A percentile compares a stretch with the other conserved stretches of the same genome.
These are phyloP conservation scores for Smittia aterrima DNA, from an alignment of 2,888 invertebrate genomes.

Conservation along the genomic window DNA sequence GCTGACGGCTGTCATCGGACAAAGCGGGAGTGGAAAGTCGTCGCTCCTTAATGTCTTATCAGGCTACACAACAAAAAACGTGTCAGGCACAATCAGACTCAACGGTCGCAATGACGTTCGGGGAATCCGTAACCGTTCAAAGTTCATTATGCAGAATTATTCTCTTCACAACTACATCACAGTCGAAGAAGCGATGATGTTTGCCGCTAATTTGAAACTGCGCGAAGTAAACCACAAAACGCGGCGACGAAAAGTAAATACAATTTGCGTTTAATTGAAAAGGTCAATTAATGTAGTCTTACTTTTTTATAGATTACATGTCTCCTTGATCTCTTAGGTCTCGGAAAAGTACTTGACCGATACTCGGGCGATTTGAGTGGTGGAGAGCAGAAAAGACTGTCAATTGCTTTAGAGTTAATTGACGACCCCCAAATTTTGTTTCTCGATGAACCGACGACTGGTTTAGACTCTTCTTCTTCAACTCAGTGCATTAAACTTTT, in stretches of 20 bases:
- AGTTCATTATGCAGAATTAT: constrained; percentile 89
- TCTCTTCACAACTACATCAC: constrained; percentile 78
- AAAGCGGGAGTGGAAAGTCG: constrained; percentile 86
- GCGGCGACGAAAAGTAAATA: neutral
- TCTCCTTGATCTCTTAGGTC: neutral
- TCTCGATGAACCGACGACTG: constrained; percentile 55
- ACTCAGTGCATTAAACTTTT: constrained; percentile 78
- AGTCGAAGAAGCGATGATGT: constrained; percentile 78
- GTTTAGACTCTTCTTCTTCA: constrained; percentile 76
- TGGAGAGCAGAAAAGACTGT: constrained; percentile 2
- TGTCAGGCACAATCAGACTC: constrained; percentile 66
- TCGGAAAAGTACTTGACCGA: neutral
- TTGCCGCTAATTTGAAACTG: constrained; percentile 83
- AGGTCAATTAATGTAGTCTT: constrained; percentile 4
- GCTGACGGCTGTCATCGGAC: constrained; percentile 52
- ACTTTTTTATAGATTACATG: neutral
- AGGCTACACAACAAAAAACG: constrained; percentile 60
- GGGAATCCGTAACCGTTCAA: constrained; percentile 64
- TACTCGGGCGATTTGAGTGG: neutral
- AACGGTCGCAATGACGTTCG: constrained; percentile 66
- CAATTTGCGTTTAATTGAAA: neutral
- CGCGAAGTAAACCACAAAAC: constrained; percentile 63
- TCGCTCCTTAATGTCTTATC: constrained; percentile 82
- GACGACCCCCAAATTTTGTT: constrained; percentile 19
- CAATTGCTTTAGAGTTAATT: constrained; percentile 22